Base-by-base conservation (phyloP, 2,888 invertebrate genomes). In the Exocentrus adspersus region DNA sequence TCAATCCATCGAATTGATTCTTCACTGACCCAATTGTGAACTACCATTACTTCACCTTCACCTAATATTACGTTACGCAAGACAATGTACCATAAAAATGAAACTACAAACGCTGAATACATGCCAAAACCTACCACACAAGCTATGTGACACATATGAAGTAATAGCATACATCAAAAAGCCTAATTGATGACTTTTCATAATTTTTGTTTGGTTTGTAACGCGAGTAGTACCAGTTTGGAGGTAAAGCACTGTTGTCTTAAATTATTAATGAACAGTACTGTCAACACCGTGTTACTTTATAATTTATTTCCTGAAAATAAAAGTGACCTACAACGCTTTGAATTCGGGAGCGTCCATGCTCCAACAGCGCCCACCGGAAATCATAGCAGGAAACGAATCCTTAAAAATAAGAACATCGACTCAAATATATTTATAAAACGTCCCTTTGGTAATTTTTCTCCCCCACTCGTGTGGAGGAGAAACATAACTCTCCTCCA, bases 211-310 rank as follows among this genome's bases (percentile, higher is more conserved):
- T 48, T 48, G 20, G 37, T 41, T 12, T 20, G 20, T 6, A n/a
- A 20, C 9, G 1, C 24, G n/a, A 20, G 19, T 53, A 32, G 19
- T 41, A 17, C 5, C 10, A 9, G 1, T 6, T 6, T 5, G 21
- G 7, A 28, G 16, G 21, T 51, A 32, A 51, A 19, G 19, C 1
- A n/a, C n/a, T 19, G 10, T 7, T 51, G 51, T 32, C 32, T 30
- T 37, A 10, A 37, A 19, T 16, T 37, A 37, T 37, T 24, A 24
- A 54, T 37, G 37, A 54, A 52, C 12, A 20, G 12, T 19, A 42
- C 42, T 54, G 43, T 54, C 42, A 28, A 28, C 54, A 16, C 21
- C 12, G n/a, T 21, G n/a, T 12, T 20, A 54, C 24, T 48, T 48
- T 24, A 48, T 14, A 14, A n/a, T 48, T 28, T 14, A 12, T 48